These are phyloP conservation scores for Gymnoscopelus microlampas DNA, from an alignment of 2,797 vertebrate species.

Conservation along the genomic window DNA sequence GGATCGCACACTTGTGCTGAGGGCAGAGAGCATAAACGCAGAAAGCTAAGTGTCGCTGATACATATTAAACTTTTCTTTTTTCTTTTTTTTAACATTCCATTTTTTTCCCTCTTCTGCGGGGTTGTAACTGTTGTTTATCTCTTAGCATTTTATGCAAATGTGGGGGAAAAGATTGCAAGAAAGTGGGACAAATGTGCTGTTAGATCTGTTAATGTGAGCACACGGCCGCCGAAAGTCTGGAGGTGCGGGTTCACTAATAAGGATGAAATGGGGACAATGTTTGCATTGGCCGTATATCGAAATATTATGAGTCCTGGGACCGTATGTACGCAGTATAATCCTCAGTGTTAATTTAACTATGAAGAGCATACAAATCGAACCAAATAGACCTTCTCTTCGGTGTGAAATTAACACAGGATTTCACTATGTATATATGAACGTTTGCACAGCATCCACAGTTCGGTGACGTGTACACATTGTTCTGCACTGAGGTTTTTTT, in stretches of 20 bases:
- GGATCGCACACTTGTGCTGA: constrained; percentile 48
- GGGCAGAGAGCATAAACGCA: constrained; percentile 38
- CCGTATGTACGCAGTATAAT: too few relatives aligned
- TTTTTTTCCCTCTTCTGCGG: constrained; percentile 19
- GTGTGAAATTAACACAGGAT: neutral
- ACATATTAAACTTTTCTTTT: constrained; percentile 45
- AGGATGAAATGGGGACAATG: neutral
- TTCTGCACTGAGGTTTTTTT: too few relatives aligned
- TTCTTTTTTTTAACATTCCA: neutral
- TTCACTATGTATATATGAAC: too few relatives aligned
- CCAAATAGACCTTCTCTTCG: too few relatives aligned
- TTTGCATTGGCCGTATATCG: too few relatives aligned
- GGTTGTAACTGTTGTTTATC: constrained; percentile 43
- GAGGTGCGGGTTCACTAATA: constrained; percentile 11
- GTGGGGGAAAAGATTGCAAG: neutral
- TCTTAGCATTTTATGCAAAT: constrained; percentile 32
- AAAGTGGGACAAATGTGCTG: too few relatives aligned
- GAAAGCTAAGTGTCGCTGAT: constrained; percentile 37
- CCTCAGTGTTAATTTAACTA: neutral
- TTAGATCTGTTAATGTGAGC: too few relatives aligned
- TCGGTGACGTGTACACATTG: too few relatives aligned
- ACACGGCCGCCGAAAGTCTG: too few relatives aligned
- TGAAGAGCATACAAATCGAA: too few relatives aligned
- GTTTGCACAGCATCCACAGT: too few relatives aligned
- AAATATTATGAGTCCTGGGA: too few relatives aligned